A percentile compares a stretch with the other conserved stretches of the same genome.
Evolutionary conservation across 2,113 vertebrate genomes (phyloP).

Genomic region (Catharus minimus): DNA sequence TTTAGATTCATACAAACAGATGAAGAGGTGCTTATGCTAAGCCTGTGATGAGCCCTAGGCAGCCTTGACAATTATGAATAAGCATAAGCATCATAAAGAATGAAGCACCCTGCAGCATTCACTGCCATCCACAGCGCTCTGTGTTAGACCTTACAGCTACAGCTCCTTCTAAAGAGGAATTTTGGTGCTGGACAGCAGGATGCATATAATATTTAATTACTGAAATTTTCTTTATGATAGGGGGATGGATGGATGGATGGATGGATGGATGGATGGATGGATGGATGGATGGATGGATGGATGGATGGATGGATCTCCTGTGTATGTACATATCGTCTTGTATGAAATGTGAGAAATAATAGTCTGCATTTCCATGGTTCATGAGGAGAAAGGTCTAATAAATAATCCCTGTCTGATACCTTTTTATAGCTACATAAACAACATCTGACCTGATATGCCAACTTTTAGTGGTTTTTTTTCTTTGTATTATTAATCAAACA

Average conservation of each 20-base stretch:
- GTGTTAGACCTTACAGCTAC: not conserved
- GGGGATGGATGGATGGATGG: not conserved
- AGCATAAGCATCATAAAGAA: not conserved
- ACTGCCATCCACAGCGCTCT: not conserved
- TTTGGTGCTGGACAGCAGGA: not conserved
- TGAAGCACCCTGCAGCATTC: not conserved
- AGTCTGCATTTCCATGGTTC: not conserved
- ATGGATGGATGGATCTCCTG: not conserved
- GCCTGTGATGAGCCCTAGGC: not conserved
- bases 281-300: not conserved
- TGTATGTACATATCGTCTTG: not conserved
- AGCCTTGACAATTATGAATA: not conserved
- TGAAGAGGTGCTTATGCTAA: not conserved
- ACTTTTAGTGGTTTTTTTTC: not conserved
- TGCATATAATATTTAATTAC: not conserved
- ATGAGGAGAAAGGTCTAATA: not conserved
- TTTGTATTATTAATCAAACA: not conserved
- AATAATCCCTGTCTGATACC: not conserved
- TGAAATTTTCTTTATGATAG: not conserved
- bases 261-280: not conserved
- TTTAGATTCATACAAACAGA: not conserved
- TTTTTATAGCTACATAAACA: not conserved
- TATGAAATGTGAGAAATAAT: not conserved
- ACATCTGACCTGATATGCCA: not conserved
- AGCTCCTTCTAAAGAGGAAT: not conserved